These are phyloP conservation scores for Cepaea hortensis DNA, from an alignment of 2,888 invertebrate genomes.

Conservation along the genomic window DNA sequence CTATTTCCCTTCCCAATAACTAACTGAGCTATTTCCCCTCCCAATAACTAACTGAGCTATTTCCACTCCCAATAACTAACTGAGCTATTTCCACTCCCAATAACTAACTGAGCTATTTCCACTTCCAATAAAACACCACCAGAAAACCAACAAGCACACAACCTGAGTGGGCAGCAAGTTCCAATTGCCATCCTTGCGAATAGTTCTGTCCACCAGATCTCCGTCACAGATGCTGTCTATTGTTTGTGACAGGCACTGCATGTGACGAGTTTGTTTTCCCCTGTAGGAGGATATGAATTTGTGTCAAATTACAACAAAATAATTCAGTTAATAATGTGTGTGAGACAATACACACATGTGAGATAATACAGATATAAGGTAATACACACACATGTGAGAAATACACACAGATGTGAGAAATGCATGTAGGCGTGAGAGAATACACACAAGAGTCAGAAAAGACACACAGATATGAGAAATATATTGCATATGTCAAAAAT, in stretches of 20 bases:
- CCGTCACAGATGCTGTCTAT: conserved; percentile 91
- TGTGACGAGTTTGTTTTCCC: conserved; percentile 78
- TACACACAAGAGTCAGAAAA: not conserved
- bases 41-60: too few species aligned
- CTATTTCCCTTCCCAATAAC: too few species aligned
- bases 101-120: too few species aligned
- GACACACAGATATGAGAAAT: not conserved
- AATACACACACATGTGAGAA: not conserved
- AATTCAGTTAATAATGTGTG: too few species aligned
- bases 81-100: too few species aligned
- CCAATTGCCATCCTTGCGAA: conserved; percentile 87
- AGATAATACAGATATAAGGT: not conserved
- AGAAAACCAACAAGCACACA: not conserved
- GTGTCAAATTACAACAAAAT: too few species aligned
- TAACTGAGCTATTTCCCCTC: too few species aligned
- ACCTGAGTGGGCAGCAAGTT: conserved; percentile 87
- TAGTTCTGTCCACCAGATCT: conserved; percentile 88
- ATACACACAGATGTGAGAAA: not conserved
- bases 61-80: too few species aligned
- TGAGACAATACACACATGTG: not conserved
- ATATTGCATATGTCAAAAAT: not conserved
- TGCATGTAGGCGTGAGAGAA: not conserved
- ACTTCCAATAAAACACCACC: not conserved
- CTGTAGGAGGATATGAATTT: conserved; percentile 53
- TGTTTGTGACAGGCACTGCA: conserved; percentile 85